Base-by-base conservation (phyloP, 2,888 invertebrate species). In the Melanargia galathea region DNA sequence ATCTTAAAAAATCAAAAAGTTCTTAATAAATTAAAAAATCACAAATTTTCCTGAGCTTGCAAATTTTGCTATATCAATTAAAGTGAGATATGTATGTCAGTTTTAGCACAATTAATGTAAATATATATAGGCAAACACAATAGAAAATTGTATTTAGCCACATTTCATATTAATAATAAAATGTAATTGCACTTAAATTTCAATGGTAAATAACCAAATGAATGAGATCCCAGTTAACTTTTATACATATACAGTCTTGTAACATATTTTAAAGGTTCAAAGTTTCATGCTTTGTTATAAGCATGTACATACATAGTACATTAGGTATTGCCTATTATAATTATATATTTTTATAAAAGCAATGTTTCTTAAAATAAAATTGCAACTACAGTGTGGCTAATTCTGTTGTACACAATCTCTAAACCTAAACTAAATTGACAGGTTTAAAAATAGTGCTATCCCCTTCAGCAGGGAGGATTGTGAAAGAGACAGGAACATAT, bases 81-180 rank as follows among this genome's bases (percentile, higher is more conserved):
- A 26, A 49, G 10, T 51, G 20, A 35, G 49, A 26, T 57, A 49
- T 58, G 48, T 57, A 49, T 58, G 48, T 55, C 38, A 49, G 43
- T 54, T n/a, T 20, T 63, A 63, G 63, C 61, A 60, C 48, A 60
- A n/a, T 73, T 68, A 68, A 70, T 71, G 67, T 67, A 69, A 65
- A 75, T 73, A 71, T 73, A 71, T 73, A 74, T 72, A 71, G 75
- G 75, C 74, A 72, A 76, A 75, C 72, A 75, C 72, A 72, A 70
- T 65, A 68, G 66, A 67, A 55, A 30, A 60, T 48, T 52, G 54
- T 63, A 69, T 62, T 45, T 49, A 24, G 43, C 65, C 63, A 59
- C 59, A 60, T 59, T 59, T 65, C 49, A 46, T 30, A 40, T 45
- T n/a, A 10, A 0, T 18, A 30, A 55, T 35, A 63, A 67, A 63